Evolutionary conservation across 2,888 invertebrate genomes (phyloP), one percentile per base, ranked within the genome.

Genomic region (Spodoptera littoralis): DNA sequence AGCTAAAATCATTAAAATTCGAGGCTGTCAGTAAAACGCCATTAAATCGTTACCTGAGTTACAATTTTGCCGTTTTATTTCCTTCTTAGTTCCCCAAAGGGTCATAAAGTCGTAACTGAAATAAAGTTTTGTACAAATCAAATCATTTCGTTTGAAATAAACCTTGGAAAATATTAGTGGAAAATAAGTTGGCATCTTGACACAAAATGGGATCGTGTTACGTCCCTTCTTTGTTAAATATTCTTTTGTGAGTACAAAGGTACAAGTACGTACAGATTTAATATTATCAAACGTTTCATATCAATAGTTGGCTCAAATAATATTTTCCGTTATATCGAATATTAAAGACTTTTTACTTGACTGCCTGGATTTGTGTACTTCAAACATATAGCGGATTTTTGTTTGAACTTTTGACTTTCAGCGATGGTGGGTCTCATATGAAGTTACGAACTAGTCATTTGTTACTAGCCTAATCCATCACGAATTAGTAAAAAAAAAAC

Each of bases 241-340:
- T 52, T 49, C 24, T 44, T 55, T 60, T 30, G 36, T 36, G 9
- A 30, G 36, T 36, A 9, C 69, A 58, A 62, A 78, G 78, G 57
- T 64, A 74, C 67, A 75, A 65, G 49, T 61, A 60, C 63, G 36
- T 67, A 55, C 42, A 47, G 45, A 77, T 76, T 74, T 62, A 77
- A 77, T 77, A 77, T 57, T 51, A 54, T 49, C 60, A 43, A 48
- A 2, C 27, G 27, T 27, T 27, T 27, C 45, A 44, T 56, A 70
- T 64, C 43, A 47, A 45, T 64, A 36, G 36, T 36, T 36, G 8
- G 36, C 36, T 6, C 4, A 36, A 36, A 9, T 36, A 36, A 36
- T 8, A 36, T 36, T 36, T 36, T 36, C 2, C 6, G 6, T 6
- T 36, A 9, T 36, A 5, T 36, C 36, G 36, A 36, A 36, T 36